Conservation (phyloP, 2,797 vertebrate species). For the Chelon auratus region DNA sequence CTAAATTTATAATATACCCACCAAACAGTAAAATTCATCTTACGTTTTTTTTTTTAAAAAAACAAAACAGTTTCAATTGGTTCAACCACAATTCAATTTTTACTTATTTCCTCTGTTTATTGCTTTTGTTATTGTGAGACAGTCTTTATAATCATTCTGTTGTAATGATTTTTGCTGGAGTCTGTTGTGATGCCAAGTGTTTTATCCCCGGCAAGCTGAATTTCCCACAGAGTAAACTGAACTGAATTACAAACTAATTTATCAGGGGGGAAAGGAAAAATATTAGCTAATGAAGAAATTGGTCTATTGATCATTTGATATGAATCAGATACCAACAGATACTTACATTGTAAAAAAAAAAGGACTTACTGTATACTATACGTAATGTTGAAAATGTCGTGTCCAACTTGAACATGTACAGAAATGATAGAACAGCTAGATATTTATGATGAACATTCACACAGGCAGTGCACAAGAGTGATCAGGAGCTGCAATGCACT, state of each 20-base stretch:
- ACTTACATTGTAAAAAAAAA: conserved; percentile 5
- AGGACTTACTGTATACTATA: no score
- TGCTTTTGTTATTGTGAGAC: not conserved
- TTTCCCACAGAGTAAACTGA: conserved; percentile 23
- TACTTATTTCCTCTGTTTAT: not conserved
- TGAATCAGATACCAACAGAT: conserved; percentile 5
- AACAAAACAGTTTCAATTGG: not conserved
- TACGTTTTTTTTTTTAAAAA: not conserved
- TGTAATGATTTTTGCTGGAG: not conserved
- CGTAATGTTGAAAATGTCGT: not conserved
- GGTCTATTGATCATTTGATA: not conserved
- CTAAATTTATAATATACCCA: not conserved
- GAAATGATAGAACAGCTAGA: not conserved
- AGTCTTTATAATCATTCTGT: not conserved
- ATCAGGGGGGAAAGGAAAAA: not conserved
- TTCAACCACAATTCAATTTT: not conserved
- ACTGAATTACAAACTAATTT: conserved; percentile 20
- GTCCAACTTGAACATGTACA: not conserved
- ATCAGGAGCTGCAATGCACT: conserved; percentile 52
- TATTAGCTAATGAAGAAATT: not conserved
- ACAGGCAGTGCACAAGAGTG: conserved; percentile 39
- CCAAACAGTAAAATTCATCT: not conserved
- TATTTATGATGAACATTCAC: conserved; percentile 15
- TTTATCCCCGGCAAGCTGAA: not conserved
- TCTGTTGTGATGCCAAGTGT: conserved; percentile 18